phyloP scores from a whole-genome alignment of 2,888 invertebrate genomes.

The Geotrupes spiniger region DNA sequence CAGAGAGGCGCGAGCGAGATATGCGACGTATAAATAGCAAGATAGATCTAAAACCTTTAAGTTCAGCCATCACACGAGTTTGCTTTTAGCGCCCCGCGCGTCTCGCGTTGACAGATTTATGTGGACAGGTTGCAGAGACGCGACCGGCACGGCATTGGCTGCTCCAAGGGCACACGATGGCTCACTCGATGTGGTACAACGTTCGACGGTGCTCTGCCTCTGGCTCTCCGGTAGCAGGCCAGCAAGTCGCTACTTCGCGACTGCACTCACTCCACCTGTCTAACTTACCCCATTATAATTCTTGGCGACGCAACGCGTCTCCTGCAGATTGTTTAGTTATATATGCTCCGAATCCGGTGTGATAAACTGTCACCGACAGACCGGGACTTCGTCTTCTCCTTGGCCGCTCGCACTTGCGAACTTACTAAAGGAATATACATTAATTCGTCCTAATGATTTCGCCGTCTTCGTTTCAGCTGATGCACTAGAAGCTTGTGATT shows the following conservation, averaged over 20 bases:
- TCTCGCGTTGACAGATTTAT: conserved; percentile 52
- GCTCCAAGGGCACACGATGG: conserved; percentile 31
- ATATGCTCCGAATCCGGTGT: conserved; percentile 45
- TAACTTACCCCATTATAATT: conserved; percentile 39
- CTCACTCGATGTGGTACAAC: conserved; percentile 21
- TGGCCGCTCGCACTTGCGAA: conserved; percentile 22
- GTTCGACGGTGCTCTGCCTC: no score
- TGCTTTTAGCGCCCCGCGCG: conserved; percentile 46
- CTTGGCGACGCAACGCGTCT: conserved; percentile 42
- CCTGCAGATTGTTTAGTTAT: conserved; percentile 45
- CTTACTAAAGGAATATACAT: conserved; percentile 15
- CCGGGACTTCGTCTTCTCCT: conserved; percentile 27
- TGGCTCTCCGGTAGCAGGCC: no score
- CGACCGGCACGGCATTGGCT: conserved; percentile 43
- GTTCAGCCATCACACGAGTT: conserved; percentile 44
- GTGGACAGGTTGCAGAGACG: conserved; percentile 50
- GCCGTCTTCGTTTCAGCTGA: no score
- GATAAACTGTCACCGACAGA: conserved; percentile 50
- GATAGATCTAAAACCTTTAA: conserved; percentile 41
- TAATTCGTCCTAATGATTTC: conserved; percentile 1
- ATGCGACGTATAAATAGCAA: conserved; percentile 33
- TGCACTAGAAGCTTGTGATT: no score
- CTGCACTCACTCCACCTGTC: conserved; percentile 29
- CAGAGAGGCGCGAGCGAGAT: conserved; percentile 27
- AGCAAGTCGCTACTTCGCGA: not conserved